Evolutionary conservation across 1,140 invertebrate genomes (phyloP).

Genomic region (Ctenoplectra terminalis): DNA sequence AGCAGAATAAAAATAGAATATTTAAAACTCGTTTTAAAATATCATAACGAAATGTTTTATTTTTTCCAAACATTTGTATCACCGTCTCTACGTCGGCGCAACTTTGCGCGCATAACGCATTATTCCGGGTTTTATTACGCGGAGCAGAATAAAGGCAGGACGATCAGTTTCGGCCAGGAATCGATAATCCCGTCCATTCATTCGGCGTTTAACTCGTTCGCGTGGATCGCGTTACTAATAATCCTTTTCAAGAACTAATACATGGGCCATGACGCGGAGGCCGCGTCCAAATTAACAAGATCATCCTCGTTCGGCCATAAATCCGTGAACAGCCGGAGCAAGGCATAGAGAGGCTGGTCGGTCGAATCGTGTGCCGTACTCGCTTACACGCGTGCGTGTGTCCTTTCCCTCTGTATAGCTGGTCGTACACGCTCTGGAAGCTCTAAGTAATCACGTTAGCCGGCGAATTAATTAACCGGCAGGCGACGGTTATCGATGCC

Average conservation of each 20-base stretch:
- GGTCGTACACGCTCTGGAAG: constrained; percentile 42
- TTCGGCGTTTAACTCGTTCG: constrained; percentile 4
- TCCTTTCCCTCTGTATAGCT: background rate
- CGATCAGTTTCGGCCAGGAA: background rate
- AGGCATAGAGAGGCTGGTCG: constrained; percentile 1
- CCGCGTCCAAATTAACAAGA: constrained; percentile 60
- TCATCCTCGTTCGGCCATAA: constrained; percentile 64
- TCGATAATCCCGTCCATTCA: constrained; percentile 3
- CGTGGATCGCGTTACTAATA: constrained; percentile 35
- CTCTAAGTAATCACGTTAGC: constrained; percentile 76
- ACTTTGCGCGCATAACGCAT: too few species aligned
- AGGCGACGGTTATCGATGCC: constrained; percentile 74
- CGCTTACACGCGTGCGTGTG: background rate
- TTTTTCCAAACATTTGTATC: too few species aligned
- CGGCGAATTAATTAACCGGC: constrained; percentile 77
- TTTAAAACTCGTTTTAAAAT: too few species aligned
- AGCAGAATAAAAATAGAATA: too few species aligned
- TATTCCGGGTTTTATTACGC: background rate
- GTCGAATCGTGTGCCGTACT: background rate
- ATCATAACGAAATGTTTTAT: too few species aligned
- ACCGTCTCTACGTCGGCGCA: too few species aligned
- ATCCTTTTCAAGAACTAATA: constrained; percentile 36
- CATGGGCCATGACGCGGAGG: constrained; percentile 6
- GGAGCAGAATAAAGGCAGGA: background rate
- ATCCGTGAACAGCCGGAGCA: constrained; percentile 55